Percentiles rank a stretch among this genome's conserved stretches.
Evolutionary conservation across 1,140 invertebrate species (phyloP).

Genomic region (Adelges cooleyi): DNA sequence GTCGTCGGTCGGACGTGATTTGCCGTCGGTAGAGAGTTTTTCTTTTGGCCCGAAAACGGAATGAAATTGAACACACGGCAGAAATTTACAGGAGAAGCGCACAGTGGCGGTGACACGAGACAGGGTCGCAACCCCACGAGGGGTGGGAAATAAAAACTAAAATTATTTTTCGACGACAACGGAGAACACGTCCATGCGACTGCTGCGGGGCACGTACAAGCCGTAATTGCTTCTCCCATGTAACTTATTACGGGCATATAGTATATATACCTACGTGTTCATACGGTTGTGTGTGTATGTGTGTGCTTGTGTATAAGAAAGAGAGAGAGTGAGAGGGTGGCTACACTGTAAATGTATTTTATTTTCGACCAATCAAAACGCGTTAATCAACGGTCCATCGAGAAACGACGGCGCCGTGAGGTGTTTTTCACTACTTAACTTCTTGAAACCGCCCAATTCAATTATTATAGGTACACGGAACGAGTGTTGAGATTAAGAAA

Average conservation of each 20-base stretch:
- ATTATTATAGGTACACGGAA: too few species aligned
- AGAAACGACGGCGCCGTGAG: not conserved
- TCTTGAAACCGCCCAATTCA: too few species aligned
- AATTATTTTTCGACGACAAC: conserved; percentile 26
- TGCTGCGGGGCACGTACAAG: conserved; percentile 8
- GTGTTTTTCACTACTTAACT: too few species aligned
- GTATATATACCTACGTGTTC: not conserved
- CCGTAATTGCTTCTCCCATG: conserved; percentile 27
- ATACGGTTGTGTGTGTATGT: not conserved
- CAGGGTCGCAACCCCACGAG: not conserved
- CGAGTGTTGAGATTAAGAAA: too few species aligned
- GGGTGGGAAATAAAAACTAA: conserved; percentile 24
- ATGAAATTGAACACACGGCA: conserved; percentile 27
- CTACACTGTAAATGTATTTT: too few species aligned
- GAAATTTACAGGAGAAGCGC: conserved; percentile 21
- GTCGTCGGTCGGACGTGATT: not conserved
- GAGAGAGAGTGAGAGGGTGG: not conserved
- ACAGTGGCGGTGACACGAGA: not conserved
- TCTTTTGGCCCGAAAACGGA: not conserved
- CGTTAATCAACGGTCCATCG: conserved; percentile 14
- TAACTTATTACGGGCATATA: conserved; percentile 14
- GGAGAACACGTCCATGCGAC: conserved; percentile 19
- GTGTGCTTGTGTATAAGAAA: too few species aligned
- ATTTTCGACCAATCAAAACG: conserved; percentile 12
- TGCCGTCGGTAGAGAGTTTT: conserved; percentile 1